A percentile compares a stretch with the other conserved stretches of the same genome.
Conservation (phyloP, 2,888 invertebrate genomes). For the Catocala nupta region DNA sequence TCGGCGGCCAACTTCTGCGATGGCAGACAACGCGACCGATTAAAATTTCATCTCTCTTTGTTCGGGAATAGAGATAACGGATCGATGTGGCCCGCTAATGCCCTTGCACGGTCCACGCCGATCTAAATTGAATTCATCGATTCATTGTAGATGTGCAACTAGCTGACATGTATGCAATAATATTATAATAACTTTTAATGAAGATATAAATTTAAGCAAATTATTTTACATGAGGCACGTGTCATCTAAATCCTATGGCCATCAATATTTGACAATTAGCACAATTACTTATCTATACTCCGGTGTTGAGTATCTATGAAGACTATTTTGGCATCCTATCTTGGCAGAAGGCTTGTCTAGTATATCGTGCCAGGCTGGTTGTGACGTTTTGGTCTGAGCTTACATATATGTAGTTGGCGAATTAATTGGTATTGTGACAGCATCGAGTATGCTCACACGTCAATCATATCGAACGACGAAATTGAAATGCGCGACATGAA, state of each 20-base stretch:
- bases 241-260: no score
- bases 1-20: conserved; percentile 72
- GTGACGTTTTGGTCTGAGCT: neutral
- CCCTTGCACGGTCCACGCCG: conserved; percentile 63
- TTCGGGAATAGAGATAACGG: conserved; percentile 76
- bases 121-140: conserved; percentile 76
- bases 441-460: conserved; percentile 39
- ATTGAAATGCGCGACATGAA: conserved; percentile 36
- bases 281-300: no score
- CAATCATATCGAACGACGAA: conserved; percentile 35
- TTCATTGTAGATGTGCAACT: conserved; percentile 48
- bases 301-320: neutral
- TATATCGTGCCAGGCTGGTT: neutral
- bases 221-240: no score
- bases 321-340: neutral
- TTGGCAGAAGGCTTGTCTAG: neutral
- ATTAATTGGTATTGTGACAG: conserved; percentile 24
- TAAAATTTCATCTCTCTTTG: conserved; percentile 86
- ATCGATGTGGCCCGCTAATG: conserved; percentile 78
- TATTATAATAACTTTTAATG: no score
- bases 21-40: conserved; percentile 79
- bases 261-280: no score
- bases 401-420: conserved; percentile 23
- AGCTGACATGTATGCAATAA: conserved; percentile 23
- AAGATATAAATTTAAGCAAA: no score